phyloP scores from a whole-genome alignment of 2,113 vertebrate genomes.

The Ceyx melanurus region DNA sequence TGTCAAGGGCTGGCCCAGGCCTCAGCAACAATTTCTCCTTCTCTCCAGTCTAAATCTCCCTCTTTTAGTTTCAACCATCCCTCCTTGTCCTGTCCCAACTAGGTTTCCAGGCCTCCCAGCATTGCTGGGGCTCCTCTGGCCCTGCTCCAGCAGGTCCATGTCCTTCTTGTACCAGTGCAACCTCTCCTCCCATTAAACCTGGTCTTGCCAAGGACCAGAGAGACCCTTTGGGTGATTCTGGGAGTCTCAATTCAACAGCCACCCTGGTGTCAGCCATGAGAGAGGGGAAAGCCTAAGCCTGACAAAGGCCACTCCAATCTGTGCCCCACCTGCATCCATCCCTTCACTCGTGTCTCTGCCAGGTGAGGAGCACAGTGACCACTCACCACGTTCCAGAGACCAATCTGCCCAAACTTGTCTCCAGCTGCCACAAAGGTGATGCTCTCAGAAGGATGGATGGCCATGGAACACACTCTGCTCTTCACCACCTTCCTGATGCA shows the following conservation, averaged over 20 bases:
- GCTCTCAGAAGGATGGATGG: slow-evolving; percentile 84
- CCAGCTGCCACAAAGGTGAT: slow-evolving; percentile 84
- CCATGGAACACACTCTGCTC: slow-evolving; percentile 75
- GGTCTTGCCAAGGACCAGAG: background rate
- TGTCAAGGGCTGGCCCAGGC: too few species aligned
- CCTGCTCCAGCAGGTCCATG: too few species aligned
- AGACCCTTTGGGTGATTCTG: background rate
- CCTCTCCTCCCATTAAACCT: background rate
- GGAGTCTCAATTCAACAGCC: background rate
- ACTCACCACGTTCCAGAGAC: slow-evolving; percentile 88
- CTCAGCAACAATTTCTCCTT: too few species aligned
- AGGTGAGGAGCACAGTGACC: background rate
- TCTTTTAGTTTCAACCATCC: too few species aligned
- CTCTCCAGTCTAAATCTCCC: too few species aligned
- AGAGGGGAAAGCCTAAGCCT: rapidly evolving
- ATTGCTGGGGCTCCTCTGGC: too few species aligned
- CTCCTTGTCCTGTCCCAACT: too few species aligned
- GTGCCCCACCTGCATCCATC: background rate
- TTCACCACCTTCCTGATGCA: slow-evolving; percentile 81
- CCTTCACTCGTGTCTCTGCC: background rate
- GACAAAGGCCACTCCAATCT: background rate
- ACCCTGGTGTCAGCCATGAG: rapidly evolving
- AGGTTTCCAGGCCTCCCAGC: too few species aligned
- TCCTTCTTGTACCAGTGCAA: background rate
- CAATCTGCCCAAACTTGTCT: slow-evolving; percentile 81